Percentiles rank a stretch among this genome's conserved stretches.
Conservation (phyloP, 53 echinoderm and acorn worm genomes). For the Holothuria leucospilota region DNA sequence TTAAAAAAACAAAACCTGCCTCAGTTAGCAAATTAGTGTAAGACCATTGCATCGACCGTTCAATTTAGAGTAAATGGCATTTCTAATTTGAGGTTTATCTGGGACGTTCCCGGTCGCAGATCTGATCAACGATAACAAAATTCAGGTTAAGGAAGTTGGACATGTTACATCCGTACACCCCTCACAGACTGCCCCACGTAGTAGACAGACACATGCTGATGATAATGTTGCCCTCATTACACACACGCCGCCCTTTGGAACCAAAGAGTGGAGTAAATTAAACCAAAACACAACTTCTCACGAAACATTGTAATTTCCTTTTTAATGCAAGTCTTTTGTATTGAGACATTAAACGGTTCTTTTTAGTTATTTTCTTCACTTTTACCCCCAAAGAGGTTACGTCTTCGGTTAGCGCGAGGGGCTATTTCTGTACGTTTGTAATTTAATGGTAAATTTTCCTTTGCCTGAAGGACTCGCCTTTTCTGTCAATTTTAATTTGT, state of each 20-base stretch:
- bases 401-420: background rate
- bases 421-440: constrained; percentile 21
- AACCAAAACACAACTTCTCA: constrained; percentile 31
- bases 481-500: constrained; percentile 31
- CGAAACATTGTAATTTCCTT: constrained; percentile 31
- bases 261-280: constrained; percentile 16
- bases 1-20: too few relatives aligned
- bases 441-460: constrained; percentile 14
- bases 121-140: too few relatives aligned
- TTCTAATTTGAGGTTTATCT: too few relatives aligned
- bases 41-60: too few relatives aligned
- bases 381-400: constrained; percentile 1
- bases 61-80: too few relatives aligned
- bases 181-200: constrained; percentile 20
- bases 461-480: constrained; percentile 10
- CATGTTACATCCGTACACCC: background rate
- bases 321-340: background rate
- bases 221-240: constrained; percentile 19
- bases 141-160: too few relatives aligned
- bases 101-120: too few relatives aligned
- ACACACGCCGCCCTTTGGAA: constrained; percentile 39
- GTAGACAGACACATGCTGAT: constrained; percentile 21
- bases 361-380: background rate
- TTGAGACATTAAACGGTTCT: constrained; percentile 9
- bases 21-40: too few relatives aligned